Evolutionary conservation across 1,140 invertebrate species (phyloP), one percentile per base, ranked within the genome.

Genomic region (Aplysia californica): DNA sequence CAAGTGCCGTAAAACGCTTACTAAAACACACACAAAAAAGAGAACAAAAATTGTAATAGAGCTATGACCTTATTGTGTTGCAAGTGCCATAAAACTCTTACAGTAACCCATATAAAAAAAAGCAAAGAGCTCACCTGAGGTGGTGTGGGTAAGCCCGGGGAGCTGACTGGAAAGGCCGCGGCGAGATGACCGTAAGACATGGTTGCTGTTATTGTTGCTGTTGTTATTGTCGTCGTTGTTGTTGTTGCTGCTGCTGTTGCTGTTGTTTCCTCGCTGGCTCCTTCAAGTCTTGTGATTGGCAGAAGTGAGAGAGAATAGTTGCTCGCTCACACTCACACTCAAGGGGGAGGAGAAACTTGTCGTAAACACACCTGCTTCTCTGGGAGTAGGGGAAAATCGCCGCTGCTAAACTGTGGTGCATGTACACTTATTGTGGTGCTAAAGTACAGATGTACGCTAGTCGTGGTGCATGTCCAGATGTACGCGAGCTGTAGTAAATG

Each of bases 101-200:
- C n/a, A n/a, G n/a, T n/a, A n/a, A n/a, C n/a, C n/a, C n/a, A n/a
- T n/a, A n/a, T n/a, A n/a, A n/a, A n/a, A n/a, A n/a, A n/a, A n/a
- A n/a, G n/a, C n/a, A 50, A 18, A 18, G 33, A 10, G 26, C 70
- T 72, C 39, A 75, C 72, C 61, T 75, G 72, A 26, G 72, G 59
- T n/a, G 72, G 38, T 3, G 72, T 75, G 18, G 72, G 41, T 65
- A 75, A 26, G 5, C 39, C 61, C 18, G 72, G 59, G 15, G 72
- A 75, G 0, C 59, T n/a, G 20, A 75, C 72, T 15, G 72, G 72
- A 35, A 75, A 75, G 38, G 61, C 39, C 20, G 72, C 41, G 20
- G 72, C 72, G 29, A 75, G 39, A 29, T 75, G 72, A 33, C 72
- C 72, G 39, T 75, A 75, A 6, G 72, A 75, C 72, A 75, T 75